Evolutionary conservation across 2,113 vertebrate genomes (phyloP), one percentile per base, ranked within the genome.

Genomic region (Porphyrio hochstetteri): DNA sequence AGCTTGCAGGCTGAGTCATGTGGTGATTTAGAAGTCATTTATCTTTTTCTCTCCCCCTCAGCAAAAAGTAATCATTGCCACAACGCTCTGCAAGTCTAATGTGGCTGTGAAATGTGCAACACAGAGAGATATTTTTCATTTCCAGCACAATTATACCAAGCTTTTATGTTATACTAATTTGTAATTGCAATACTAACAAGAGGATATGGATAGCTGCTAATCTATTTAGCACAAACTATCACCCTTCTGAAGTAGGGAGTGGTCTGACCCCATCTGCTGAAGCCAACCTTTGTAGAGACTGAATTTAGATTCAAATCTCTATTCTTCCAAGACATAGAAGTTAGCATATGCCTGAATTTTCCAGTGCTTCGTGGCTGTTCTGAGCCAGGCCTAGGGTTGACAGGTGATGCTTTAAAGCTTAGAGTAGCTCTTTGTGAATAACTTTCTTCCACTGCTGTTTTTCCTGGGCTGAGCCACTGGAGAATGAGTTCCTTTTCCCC

Each of bases 11-110:
- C 75, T 91, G 91, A 97, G 76, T 82, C 82, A 90, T 52, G 75
- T 77, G 87, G 84, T 86, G 84, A 97, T 97, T 96, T 97, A 97
- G 83, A 97, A 97, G 93, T 82, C 50, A 90, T 98, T 97, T 97
- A 95, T 97, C 97, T 96, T 96, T 93, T 90, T 92, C 71, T 91
- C 52, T 89, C 53, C 42, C 82, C 88, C 82, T 83, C 96, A 96
- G 95, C 90, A 89, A 93, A 93, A 94, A 79, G 82, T 78, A 95
- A 93, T 97, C 90, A 87, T 92, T 87, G 87, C 81, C 91, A 96
- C 92, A 86, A 88, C 90, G 83, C 69, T 93, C 95, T 68, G 78
- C 63, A 90, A 96, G 89, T 88, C 92, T 95, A 90, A 88, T 86
- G 82, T 67, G 93, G 72, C 85, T 95, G 88, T 48, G 76, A 93